A percentile compares a stretch with the other conserved stretches of the same genome.
Conservation (phyloP, 64 coral and sea anemone genomes). For the Cladopsammia gracilis region DNA sequence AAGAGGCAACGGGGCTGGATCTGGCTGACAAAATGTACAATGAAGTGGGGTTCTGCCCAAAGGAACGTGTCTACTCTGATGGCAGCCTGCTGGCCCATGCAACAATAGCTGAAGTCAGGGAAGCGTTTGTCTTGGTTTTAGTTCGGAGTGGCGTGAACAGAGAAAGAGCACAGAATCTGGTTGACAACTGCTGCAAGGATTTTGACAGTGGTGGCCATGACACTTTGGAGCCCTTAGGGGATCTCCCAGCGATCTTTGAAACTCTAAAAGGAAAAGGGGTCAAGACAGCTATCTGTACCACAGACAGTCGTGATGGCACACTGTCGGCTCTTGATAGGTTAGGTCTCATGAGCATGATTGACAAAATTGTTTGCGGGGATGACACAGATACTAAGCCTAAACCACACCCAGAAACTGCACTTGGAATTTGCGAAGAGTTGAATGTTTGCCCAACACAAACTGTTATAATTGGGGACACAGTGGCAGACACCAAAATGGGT, state of each 20-base stretch:
- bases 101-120: slow-evolving; percentile 81
- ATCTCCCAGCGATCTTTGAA: slow-evolving; percentile 81
- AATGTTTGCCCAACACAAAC: slow-evolving; percentile 78
- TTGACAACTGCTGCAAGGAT: slow-evolving; percentile 83
- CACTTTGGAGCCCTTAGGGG: slow-evolving; percentile 67
- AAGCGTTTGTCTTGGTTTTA: slow-evolving; percentile 86
- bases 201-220: slow-evolving; percentile 81
- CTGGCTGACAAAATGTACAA: slow-evolving; percentile 80
- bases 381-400: slow-evolving; percentile 81
- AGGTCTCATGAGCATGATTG: slow-evolving; percentile 78
- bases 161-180: slow-evolving; percentile 46
- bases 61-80: slow-evolving; percentile 67
- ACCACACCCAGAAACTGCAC: slow-evolving; percentile 87
- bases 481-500: slow-evolving; percentile 91
- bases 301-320: slow-evolving; percentile 84
- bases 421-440: slow-evolving; percentile 88
- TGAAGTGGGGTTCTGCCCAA: slow-evolving; percentile 86
- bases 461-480: slow-evolving; percentile 91
- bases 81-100: slow-evolving; percentile 90
- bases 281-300: slow-evolving; percentile 89
- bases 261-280: slow-evolving; percentile 79
- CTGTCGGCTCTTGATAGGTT: slow-evolving; percentile 82
- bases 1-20: slow-evolving; percentile 67
- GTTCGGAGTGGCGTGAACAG: slow-evolving; percentile 69
- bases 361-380: slow-evolving; percentile 91